phyloP scores from a whole-genome alignment of 2,888 invertebrate species.

The Napeogenes sylphis region DNA sequence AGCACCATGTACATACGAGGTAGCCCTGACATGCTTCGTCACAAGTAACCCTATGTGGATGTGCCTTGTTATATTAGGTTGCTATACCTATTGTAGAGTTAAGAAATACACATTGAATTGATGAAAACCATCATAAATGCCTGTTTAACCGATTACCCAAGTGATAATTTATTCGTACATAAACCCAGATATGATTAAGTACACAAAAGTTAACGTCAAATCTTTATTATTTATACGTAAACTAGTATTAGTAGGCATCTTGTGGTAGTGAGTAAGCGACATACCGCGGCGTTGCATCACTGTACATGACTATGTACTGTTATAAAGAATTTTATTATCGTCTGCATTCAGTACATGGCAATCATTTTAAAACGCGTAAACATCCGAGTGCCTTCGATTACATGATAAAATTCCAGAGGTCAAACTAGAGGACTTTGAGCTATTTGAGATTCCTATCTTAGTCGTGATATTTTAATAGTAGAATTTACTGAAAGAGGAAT shows the following conservation, averaged over 20 bases:
- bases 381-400: constrained; percentile 44
- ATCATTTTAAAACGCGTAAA: constrained; percentile 34
- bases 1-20: constrained; percentile 65
- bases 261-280: constrained; percentile 20
- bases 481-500: neutral
- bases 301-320: constrained; percentile 43
- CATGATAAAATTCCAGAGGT: constrained; percentile 35
- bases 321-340: constrained; percentile 56
- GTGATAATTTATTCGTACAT: too few species aligned
- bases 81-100: too few species aligned
- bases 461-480: constrained; percentile 2
- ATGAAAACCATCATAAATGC: too few species aligned
- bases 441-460: neutral
- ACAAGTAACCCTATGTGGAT: constrained; percentile 57
- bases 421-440: constrained; percentile 4
- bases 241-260: neutral
- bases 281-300: constrained; percentile 43
- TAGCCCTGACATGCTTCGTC: constrained; percentile 70
- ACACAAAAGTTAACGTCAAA: too few species aligned
- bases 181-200: too few species aligned
- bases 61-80: neutral
- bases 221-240: too few species aligned
- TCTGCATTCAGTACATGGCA: constrained; percentile 14
- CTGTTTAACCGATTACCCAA: too few species aligned
- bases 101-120: too few species aligned